Percentiles rank a stretch among this genome's conserved stretches.
Conservation (phyloP, 2,888 invertebrate genomes). For the Gymnocheta viridis region DNA sequence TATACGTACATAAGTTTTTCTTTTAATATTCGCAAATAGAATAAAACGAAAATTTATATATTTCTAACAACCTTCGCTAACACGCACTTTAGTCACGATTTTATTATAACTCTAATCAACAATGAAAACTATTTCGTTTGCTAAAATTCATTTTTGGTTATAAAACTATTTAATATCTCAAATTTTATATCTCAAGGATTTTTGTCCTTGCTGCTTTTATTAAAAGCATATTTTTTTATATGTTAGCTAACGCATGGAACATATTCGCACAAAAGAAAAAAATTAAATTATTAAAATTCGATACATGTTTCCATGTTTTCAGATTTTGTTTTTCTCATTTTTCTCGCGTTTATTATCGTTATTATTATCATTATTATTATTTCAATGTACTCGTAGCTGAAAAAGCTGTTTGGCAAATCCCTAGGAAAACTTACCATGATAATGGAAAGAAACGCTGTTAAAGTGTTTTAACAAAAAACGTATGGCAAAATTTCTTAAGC, state of each 20-base stretch:
- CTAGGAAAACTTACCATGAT: constrained; percentile 8
- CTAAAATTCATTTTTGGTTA: constrained; percentile 18
- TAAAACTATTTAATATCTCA: constrained; percentile 16
- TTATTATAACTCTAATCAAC: not conserved
- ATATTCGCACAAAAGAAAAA: not conserved
- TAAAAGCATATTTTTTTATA: constrained; percentile 8
- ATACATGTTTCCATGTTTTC: constrained; percentile 22
- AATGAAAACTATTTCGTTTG: not conserved
- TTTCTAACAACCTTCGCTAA: not conserved
- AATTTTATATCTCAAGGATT: constrained; percentile 23
- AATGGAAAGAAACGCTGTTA: constrained; percentile 1
- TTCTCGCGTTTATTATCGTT: not conserved
- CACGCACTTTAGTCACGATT: not conserved
- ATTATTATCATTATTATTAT: not conserved
- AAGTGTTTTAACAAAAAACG: not conserved
- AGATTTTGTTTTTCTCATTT: not conserved
- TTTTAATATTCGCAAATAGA: no score
- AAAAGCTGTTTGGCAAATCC: not conserved
- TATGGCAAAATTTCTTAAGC: constrained; percentile 15
- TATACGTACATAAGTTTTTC: no score
- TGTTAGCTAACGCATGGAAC: not conserved
- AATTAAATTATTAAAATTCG: constrained; percentile 46
- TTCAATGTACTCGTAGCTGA: not conserved
- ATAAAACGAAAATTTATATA: no score
- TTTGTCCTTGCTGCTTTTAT: not conserved